A percentile compares a stretch with the other conserved stretches of the same genome.
Conservation (phyloP, 2,113 vertebrate species). For the Xyliphius kryptos region DNA sequence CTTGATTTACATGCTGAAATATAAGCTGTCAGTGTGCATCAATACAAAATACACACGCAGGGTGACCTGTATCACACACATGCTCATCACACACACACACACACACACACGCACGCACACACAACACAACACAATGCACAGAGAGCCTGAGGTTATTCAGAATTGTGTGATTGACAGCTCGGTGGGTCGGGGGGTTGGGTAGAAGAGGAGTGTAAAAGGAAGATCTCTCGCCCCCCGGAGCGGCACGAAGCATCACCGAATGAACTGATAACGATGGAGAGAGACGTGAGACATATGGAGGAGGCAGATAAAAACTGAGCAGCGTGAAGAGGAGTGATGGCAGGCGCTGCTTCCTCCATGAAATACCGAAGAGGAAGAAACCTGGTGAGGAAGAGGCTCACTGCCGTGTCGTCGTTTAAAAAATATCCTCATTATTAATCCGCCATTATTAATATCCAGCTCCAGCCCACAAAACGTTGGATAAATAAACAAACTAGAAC, state of each 20-base stretch:
- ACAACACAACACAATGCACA: neutral
- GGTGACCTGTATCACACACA: neutral
- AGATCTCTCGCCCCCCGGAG: slow-evolving; percentile 40
- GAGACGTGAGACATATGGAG: slow-evolving; percentile 42
- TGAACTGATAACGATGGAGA: slow-evolving; percentile 41
- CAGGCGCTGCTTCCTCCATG: neutral
- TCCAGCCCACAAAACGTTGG: no score
- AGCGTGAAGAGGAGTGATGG: neutral
- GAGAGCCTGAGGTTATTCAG: slow-evolving; percentile 22
- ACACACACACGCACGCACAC: slow-evolving; percentile 8
- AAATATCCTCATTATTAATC: no score
- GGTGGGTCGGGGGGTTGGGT: slow-evolving; percentile 5
- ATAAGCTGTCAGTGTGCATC: neutral
- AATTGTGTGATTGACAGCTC: slow-evolving; percentile 30
- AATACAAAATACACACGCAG: neutral
- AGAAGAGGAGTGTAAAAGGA: slow-evolving; percentile 36
- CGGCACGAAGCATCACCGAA: slow-evolving; percentile 29
- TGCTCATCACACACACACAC: neutral
- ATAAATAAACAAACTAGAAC: neutral
- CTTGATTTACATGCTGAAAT: neutral
- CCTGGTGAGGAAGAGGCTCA: neutral
- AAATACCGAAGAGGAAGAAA: neutral
- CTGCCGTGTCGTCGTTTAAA: no score
- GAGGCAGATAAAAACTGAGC: slow-evolving; percentile 30
- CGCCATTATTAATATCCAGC: no score